Conservation (phyloP, 2,888 invertebrate genomes). For the Odontomyia ornata region DNA sequence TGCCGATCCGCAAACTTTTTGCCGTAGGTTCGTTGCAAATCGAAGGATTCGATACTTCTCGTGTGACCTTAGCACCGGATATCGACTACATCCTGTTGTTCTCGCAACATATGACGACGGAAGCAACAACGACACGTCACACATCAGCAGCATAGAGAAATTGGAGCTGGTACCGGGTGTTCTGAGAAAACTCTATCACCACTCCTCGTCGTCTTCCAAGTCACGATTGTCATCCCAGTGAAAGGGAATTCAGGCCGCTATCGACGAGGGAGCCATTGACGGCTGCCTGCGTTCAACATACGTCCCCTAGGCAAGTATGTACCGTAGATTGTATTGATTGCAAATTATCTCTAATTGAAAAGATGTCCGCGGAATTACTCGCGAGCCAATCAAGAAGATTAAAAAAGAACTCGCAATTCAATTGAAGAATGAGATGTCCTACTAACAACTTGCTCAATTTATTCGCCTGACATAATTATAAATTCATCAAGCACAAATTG, state of each 20-base stretch:
- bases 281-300: conserved; percentile 44
- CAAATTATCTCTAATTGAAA: too few relatives aligned
- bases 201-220: neutral
- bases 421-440: too few relatives aligned
- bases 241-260: neutral
- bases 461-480: too few relatives aligned
- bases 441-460: too few relatives aligned
- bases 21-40: neutral
- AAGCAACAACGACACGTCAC: neutral
- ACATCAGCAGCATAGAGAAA: neutral
- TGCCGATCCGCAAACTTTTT: neutral
- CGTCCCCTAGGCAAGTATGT: conserved; percentile 49
- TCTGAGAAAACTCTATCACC: neutral
- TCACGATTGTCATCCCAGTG: neutral
- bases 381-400: too few relatives aligned
- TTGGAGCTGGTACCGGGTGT: neutral
- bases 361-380: too few relatives aligned
- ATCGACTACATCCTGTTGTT: conserved; percentile 34
- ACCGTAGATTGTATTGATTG: neutral
- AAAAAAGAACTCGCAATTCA: too few relatives aligned
- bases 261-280: neutral
- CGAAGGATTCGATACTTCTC: neutral
- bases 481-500: too few relatives aligned
- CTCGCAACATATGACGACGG: neutral
- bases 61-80: conserved; percentile 27